A percentile compares a stretch with the other conserved stretches of the same genome.
Conservation (phyloP, 37 sponge, comb jelly and placozoan species). For the Ianthella basta region DNA sequence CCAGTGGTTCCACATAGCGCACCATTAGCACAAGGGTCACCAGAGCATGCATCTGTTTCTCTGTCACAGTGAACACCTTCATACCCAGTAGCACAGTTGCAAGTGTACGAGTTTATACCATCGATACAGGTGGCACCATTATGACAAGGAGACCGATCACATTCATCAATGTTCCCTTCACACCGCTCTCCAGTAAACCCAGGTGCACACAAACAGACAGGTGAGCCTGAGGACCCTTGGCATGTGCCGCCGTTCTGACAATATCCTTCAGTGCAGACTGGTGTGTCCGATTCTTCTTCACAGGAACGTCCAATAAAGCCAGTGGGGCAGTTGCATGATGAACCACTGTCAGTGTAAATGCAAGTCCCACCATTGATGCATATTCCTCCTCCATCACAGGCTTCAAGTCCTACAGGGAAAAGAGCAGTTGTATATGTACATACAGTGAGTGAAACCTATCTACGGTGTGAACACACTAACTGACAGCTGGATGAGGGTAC, state of each 20-base stretch:
- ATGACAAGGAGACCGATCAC: conserved; percentile 18
- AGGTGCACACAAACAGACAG: conserved; percentile 35
- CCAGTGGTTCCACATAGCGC: background rate
- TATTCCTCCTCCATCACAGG: background rate
- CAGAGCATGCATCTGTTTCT: conserved; percentile 24
- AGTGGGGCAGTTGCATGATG: background rate
- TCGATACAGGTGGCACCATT: conserved; percentile 57
- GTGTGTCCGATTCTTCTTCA: background rate
- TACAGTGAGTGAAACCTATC: too few species aligned
- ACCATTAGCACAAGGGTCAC: conserved; percentile 12
- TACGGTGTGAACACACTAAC: too few species aligned
- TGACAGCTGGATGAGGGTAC: too few species aligned
- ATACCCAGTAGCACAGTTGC: conserved; percentile 59
- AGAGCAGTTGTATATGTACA: too few species aligned
- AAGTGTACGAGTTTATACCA: conserved; percentile 37
- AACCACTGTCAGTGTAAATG: background rate
- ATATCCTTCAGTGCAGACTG: background rate
- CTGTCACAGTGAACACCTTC: conserved; percentile 50
- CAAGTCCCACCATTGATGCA: conserved; percentile 33
- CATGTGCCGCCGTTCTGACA: conserved; percentile 43
- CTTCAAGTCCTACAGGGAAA: background rate
- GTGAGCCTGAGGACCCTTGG: background rate
- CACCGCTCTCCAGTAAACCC: conserved; percentile 19
- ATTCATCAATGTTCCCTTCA: conserved; percentile 31
- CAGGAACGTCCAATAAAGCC: conserved; percentile 28